Evolutionary conservation across 2,797 vertebrate species (phyloP).

Genomic region (Bovichtus variegatus): DNA sequence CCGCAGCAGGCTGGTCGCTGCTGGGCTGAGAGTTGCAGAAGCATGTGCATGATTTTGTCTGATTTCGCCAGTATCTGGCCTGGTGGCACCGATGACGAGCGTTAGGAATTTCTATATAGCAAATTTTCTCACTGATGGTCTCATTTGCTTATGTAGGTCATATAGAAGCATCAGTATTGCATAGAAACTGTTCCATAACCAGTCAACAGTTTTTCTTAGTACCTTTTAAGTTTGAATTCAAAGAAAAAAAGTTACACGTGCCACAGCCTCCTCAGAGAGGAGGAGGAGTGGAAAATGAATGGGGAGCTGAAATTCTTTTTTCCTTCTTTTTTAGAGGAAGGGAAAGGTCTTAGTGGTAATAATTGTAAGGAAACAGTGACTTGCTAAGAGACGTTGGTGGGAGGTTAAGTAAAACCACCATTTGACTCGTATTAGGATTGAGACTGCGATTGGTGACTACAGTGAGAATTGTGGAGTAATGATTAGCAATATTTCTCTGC

Average conservation of each 20-base stretch:
- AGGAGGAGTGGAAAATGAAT: neutral
- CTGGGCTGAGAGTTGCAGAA: too few species aligned
- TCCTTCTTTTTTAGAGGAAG: neutral
- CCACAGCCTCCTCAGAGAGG: neutral
- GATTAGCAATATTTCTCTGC: constrained; percentile 35
- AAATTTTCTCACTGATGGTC: too few species aligned
- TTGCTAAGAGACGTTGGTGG: neutral
- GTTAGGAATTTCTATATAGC: too few species aligned
- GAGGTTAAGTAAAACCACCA: constrained; percentile 4
- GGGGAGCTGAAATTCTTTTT: neutral
- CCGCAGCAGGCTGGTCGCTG: too few species aligned
- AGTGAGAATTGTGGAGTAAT: constrained; percentile 20
- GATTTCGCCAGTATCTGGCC: too few species aligned
- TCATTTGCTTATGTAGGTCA: too few species aligned
- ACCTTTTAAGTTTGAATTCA: neutral
- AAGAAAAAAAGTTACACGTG: neutral
- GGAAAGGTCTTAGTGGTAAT: neutral
- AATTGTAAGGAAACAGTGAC: neutral
- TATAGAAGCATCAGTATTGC: too few species aligned
- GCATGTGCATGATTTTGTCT: too few species aligned
- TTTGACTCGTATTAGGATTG: constrained; percentile 18
- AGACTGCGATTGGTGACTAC: constrained; percentile 23
- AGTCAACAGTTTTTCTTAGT: too few species aligned
- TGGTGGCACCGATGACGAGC: too few species aligned
- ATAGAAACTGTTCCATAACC: too few species aligned